Base-by-base conservation (phyloP, 1,140 invertebrate species). In the Dinothrombium tinctorium region DNA sequence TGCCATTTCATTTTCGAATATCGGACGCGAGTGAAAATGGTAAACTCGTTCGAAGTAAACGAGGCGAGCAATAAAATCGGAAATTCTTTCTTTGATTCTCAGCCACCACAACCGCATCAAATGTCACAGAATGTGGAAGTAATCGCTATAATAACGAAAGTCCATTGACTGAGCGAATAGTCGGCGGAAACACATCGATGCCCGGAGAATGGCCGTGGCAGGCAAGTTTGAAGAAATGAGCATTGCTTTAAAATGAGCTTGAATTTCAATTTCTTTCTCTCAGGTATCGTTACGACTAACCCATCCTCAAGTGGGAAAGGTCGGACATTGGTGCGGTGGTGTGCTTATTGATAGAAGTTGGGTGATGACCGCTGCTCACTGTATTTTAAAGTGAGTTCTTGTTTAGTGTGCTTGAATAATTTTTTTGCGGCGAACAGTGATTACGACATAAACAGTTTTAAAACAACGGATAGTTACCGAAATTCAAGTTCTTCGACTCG, bases 281-380 rank as follows among this genome's bases (percentile, higher is more conserved):
- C 62, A 86, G 69, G 79, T 82, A 1, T 87, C 82, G 0, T 59
- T 89, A 2, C 76, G 84, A 50, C 59, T 89, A 12, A 60, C 81
- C 6, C 82, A 87, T 56, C 82, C 82, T 0, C 77, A 75, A 47
- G 71, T 78, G 48, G 82, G 82, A 7, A 76, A 83, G 48, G 73
- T 87, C 40, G 78, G 80, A 0, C 82, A 89, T 51, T 89, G 82
- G 82, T 90, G 84, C 53, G 83, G 81, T 0, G 82, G 76, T 0
- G 78, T 86, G 4, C 65, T 90, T 2, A 74, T 89, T 28, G 69
- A 76, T 45, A 68, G 72, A 1, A 64, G 71, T 32, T 87, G 80
- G 79, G 67, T 87, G 9, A 60, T 89, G 17, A 87, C 82, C 1
- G 82, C 82, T 0, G 82, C 81, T 5, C 83, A 90, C 58, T 90